phyloP scores from a whole-genome alignment of 2,888 invertebrate species.

The Nephrotoma guestfalica region DNA sequence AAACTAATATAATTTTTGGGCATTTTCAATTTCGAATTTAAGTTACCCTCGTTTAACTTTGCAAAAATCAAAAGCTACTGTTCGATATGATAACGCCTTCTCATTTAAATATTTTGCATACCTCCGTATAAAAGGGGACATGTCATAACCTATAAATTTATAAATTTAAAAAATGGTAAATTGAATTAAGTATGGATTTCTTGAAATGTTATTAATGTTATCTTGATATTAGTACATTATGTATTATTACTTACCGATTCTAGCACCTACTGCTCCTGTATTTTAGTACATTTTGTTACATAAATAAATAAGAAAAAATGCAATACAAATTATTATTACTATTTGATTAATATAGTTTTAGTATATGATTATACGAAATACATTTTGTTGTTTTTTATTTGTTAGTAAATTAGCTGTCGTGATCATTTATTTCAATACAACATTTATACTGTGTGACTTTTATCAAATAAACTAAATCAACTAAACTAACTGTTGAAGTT shows the following conservation, averaged over 20 bases:
- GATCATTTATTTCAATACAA: no score
- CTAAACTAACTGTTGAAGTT: no score
- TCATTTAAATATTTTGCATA: conserved; percentile 99
- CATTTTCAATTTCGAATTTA: background rate
- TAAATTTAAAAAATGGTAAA: conserved; percentile 12
- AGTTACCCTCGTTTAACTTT: conserved; percentile 96
- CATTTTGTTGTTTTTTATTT: background rate
- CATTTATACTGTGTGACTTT: no score
- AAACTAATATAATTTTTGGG: background rate
- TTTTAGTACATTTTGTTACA: background rate
- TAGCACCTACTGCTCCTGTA: conserved; percentile 7
- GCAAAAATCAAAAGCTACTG: conserved; percentile 99
- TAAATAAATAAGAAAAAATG: conserved; percentile 8
- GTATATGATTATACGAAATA: background rate
- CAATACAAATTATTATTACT: background rate
- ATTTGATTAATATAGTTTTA: background rate
- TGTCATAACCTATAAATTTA: conserved; percentile 75
- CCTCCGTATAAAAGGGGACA: conserved; percentile 97
- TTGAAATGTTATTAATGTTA: background rate
- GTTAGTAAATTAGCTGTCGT: no score
- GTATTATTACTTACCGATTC: conserved; percentile 12
- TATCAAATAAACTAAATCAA: no score
- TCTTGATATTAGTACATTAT: background rate
- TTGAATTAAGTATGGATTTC: background rate
- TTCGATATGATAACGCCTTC: conserved; percentile 95